Base-by-base conservation (phyloP, 2,113 vertebrate genomes). In the Oceanites oceanicus region DNA sequence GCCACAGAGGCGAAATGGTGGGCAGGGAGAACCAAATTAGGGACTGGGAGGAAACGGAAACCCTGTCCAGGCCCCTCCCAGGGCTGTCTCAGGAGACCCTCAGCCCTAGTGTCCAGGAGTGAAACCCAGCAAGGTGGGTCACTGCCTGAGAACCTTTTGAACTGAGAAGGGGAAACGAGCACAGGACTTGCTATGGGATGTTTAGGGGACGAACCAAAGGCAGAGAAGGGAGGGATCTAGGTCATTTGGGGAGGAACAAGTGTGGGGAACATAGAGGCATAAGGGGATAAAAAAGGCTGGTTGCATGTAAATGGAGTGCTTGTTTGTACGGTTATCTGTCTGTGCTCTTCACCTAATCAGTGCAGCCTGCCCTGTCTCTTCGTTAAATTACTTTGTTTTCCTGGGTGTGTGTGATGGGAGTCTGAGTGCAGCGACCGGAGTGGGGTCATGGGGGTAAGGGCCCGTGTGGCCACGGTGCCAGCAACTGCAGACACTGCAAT, bases 401-500 rank as follows among this genome's bases (percentile, higher is more conserved):
- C 20, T 32, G 12, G 3, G n/a, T 70, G n/a, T 30, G 17, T 68
- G 62, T 53, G 53, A 23, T 47, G 55, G 15, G 29, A 17, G 14
- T 36, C 40, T 23, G 32, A 58, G 34, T 36, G 34, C 30, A n/a
- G 59, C 4, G 8, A 21, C 50, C 45, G 44, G 27, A 50, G 23
- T 34, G 36, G 22, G 27, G 15, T 78, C 15, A 15, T 0, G 4
- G 11, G 17, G 56, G 49, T 15, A 40, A 47, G 29, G 12, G 34
- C 16, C 25, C 1, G 0, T 20, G 40, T 47, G 15, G n/a, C 25
- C 0, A 0, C 47, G 30, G n/a, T 65, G 50, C 56, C 49, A 63
- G 21, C 30, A 70, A 5, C 30, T 65, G 36, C 27, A 58, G 50
- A 12, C 11, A 8, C 26, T 58, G 30, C 23, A 25, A 14, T 38